These are phyloP conservation scores for Porites lobata DNA, from an alignment of 92 coral and sea anemone species.

Conservation along the genomic window DNA sequence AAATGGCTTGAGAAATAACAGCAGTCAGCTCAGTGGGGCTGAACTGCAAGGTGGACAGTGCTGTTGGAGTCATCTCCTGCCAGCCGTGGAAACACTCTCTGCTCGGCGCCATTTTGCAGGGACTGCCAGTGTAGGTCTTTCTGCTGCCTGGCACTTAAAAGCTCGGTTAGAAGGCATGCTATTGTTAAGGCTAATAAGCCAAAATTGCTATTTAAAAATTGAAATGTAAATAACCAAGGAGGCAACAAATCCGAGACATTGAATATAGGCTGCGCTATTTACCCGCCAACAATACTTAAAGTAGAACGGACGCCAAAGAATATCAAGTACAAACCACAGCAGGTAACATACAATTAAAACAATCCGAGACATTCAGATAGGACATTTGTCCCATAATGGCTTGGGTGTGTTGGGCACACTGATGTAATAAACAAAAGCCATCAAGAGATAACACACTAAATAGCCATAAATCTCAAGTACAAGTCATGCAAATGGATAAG, in stretches of 20 bases:
- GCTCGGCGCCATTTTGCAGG: too few relatives aligned
- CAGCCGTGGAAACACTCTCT: background rate
- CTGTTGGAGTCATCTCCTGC: background rate
- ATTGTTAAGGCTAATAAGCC: constrained; percentile 3
- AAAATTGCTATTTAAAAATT: background rate
- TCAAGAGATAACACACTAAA: too few relatives aligned
- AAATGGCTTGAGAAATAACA: background rate
- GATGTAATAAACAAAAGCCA: too few relatives aligned
- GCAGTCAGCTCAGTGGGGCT: constrained; percentile 13
- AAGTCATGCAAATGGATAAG: too few relatives aligned
- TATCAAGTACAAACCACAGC: constrained; percentile 6
- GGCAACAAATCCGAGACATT: background rate
- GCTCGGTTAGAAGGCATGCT: background rate
- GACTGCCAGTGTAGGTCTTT: too few relatives aligned
- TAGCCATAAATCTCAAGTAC: too few relatives aligned
- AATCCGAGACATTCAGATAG: too few relatives aligned
- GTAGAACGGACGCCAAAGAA: background rate
- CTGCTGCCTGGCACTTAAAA: too few relatives aligned
- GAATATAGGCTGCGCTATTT: constrained; percentile 12
- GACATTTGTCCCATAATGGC: too few relatives aligned
- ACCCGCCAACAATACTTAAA: background rate
- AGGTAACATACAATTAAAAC: background rate
- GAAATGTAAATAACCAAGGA: background rate
- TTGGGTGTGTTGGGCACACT: too few relatives aligned
- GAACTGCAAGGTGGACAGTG: background rate